Evolutionary conservation across 1,140 invertebrate genomes (phyloP).

Genomic region (Microplitis mediator): DNA sequence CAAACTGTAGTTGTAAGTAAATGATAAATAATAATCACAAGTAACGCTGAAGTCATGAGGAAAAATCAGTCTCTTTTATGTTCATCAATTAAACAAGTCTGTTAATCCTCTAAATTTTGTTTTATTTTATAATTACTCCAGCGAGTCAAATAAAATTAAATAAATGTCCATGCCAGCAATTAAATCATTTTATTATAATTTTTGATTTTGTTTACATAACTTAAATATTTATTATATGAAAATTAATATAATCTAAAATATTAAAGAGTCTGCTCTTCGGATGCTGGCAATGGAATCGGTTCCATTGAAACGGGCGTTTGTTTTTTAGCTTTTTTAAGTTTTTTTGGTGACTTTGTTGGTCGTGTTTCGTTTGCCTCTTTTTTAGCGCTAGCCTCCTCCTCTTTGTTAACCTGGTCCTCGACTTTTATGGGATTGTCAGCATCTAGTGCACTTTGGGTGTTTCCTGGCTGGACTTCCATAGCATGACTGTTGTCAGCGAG

Average conservation of each 20-base stretch:
- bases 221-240: no score
- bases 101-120: no score
- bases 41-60: no score
- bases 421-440: neutral
- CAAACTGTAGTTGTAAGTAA: no score
- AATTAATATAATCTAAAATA: neutral
- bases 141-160: no score
- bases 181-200: no score
- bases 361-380: neutral
- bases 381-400: neutral
- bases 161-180: no score
- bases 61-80: no score
- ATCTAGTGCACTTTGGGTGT: constrained; percentile 29
- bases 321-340: constrained; percentile 49
- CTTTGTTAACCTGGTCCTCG: neutral
- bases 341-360: constrained; percentile 44
- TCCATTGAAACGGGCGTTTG: constrained; percentile 47
- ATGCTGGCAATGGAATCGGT: constrained; percentile 52
- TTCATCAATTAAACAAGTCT: no score
- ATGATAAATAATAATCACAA: no score
- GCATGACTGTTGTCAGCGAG: neutral
- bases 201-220: no score
- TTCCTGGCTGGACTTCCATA: constrained; percentile 1
- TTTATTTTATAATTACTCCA: no score
- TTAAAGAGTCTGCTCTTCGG: constrained; percentile 25